Base-by-base conservation (phyloP, 2,797 vertebrate species). In the Eulemur mongoz region DNA sequence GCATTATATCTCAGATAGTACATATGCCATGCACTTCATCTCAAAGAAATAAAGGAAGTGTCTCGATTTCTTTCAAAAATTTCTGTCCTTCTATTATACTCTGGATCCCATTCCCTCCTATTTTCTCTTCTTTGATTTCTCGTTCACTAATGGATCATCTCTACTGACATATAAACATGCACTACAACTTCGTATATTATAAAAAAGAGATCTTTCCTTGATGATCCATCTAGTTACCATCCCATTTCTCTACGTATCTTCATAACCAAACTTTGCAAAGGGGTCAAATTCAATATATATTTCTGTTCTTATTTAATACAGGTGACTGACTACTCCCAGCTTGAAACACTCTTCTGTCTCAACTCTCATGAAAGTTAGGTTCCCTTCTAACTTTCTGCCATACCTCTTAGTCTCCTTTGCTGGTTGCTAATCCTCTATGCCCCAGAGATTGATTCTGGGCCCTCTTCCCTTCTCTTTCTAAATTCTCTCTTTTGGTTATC, bases 191-290 rank as follows among this genome's bases (percentile, higher is more conserved):
- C 23, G 5, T 4, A 54, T 40, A 67, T 84, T 93, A 80, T n/a
- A 43, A 70, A 69, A 80, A 80, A 94, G 25, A 38, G 4, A 54
- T 57, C 0, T 32, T 93, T 88, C 30, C 61, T 76, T 91, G 40
- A 65, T 52, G 54, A 54, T 4, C 57, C 20, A 45, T 78, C 2
- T 14, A 82, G n/a, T 20, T 73, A 83, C 27, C n/a, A 65, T 92
- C 18, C 14, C n/a, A 80, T 78, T 88, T 89, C 32, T 81, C 25
- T 52, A 69, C 20, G 15, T 13, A 48, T 32, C 45, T 84, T 90
- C 25, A 48, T 76, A 95, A 80, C 5, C 40, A 92, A 72, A 54
- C 38, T 90, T 89, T 65, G 94, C 65, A 81, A 83, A 93, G 9
- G 15, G 8, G 17, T 89, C 32, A 80, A 90, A 88, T 90, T 80